Conservation (phyloP, 2,113 vertebrate genomes). For the Oreocharis arfaki region DNA sequence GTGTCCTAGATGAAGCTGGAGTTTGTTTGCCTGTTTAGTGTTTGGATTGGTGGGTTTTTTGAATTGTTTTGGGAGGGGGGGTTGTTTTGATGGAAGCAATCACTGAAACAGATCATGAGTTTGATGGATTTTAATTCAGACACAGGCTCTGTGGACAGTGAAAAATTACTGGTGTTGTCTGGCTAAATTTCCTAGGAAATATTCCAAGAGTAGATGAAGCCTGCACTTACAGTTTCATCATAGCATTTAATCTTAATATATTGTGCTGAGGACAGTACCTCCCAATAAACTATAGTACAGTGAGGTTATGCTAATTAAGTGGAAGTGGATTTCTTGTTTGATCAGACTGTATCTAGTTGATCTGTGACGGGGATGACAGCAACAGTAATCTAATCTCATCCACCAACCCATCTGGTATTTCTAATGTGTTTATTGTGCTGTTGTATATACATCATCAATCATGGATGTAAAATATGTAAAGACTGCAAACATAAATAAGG, state of each 20-base stretch:
- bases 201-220: neutral
- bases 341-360: neutral
- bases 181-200: neutral
- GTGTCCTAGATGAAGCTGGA: neutral
- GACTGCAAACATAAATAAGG: constrained; percentile 16
- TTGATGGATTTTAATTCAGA: neutral
- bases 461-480: constrained; percentile 20
- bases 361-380: neutral
- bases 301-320: constrained; percentile 22
- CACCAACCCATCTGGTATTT: constrained; percentile 31
- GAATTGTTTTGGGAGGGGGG: fast-evolving
- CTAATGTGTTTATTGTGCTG: neutral
- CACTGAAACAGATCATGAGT: neutral
- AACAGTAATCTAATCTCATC: neutral
- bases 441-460: constrained; percentile 32
- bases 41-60: neutral
- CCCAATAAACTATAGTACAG: neutral
- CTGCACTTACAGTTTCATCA: neutral
- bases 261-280: neutral
- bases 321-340: constrained; percentile 30
- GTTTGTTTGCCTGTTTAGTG: neutral
- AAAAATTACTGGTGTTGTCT: neutral
- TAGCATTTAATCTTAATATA: neutral
- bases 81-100: neutral
- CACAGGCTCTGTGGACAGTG: neutral